Base-by-base conservation (phyloP, 2,113 vertebrate genomes). In the Antennarius striatus region DNA sequence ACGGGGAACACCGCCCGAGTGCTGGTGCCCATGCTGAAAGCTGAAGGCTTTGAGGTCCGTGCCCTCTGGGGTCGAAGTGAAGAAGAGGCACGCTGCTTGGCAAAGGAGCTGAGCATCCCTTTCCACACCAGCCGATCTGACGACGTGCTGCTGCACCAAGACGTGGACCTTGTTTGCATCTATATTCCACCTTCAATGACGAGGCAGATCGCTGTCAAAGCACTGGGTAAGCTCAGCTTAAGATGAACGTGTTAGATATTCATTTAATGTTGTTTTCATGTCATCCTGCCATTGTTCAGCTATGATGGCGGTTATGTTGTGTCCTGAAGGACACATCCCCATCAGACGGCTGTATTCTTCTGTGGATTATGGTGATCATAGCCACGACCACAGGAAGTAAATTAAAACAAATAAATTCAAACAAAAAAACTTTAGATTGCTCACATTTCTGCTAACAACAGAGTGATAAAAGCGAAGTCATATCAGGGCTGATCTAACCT, bases 81-180 rank as follows among this genome's bases (percentile, higher is more conserved):
- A 72, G 97, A 99, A 76, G 97, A 99, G 68, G 97, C 97, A 0
- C 90, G 93, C 30, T 91, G 93, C 61, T 90, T 99, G 75, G 96
- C 97, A 0, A 92, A 94, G 57, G 97, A 99, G 74, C 92, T 98
- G 71, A 86, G 92, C 66, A 96, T 99, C 68, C 90, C 94, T 45
- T 99, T 99, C 92, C 95, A 95, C 75, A 99, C 96, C 0, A 99
- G 95, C 75, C 93, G 86, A 30, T 98, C 95, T 0, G 97, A 99
- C 0, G 97, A 99, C 0, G 93, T 99, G 54, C 77, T 99, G 73
- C 93, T 99, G 68, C 96, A 97, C 80, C 97, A 95, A 85, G 96
- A 98, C 0, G 97, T 99, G 1, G 96, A 99, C 82, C 93, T 99
- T 55, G 96, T 99, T 77, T 99, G 97, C 93, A 96, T 99, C 91